phyloP scores from a whole-genome alignment of 2,113 vertebrate species.

The Petaurus breviceps region DNA sequence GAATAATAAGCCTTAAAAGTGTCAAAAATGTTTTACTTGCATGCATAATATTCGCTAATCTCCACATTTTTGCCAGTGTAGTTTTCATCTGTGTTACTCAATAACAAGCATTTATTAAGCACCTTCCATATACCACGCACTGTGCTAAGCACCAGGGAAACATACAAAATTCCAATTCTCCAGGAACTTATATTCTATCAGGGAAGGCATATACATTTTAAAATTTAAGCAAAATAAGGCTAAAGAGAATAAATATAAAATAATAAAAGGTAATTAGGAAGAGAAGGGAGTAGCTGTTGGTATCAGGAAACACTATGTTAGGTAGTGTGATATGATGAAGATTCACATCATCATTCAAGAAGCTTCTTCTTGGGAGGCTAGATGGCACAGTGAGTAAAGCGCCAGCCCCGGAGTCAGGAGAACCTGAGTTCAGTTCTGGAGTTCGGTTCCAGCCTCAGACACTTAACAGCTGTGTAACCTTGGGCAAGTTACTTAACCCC shows the following conservation, averaged over 20 bases:
- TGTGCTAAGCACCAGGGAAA: background rate
- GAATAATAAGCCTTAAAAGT: background rate
- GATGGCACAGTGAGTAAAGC: too few relatives aligned
- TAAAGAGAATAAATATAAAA: background rate
- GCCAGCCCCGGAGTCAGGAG: too few relatives aligned
- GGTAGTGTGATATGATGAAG: too few relatives aligned
- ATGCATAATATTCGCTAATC: background rate
- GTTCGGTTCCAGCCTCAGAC: too few relatives aligned
- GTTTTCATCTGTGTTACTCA: background rate
- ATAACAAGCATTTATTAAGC: background rate
- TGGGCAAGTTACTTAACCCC: background rate
- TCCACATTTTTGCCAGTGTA: background rate
- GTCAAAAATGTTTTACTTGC: background rate
- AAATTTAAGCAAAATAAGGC: background rate
- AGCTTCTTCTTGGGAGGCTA: too few relatives aligned
- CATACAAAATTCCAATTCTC: background rate
- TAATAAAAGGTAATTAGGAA: background rate
- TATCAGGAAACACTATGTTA: background rate
- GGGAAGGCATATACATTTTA: background rate
- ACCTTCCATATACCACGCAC: background rate
- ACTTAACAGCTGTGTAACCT: background rate
- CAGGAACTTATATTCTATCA: background rate
- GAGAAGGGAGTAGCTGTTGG: background rate
- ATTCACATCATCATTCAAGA: too few relatives aligned
- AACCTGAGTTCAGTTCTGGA: too few relatives aligned